Evolutionary conservation across 2,888 invertebrate genomes (phyloP), one percentile per base, ranked within the genome.

Genomic region (Zhuqinia jingwanae): DNA sequence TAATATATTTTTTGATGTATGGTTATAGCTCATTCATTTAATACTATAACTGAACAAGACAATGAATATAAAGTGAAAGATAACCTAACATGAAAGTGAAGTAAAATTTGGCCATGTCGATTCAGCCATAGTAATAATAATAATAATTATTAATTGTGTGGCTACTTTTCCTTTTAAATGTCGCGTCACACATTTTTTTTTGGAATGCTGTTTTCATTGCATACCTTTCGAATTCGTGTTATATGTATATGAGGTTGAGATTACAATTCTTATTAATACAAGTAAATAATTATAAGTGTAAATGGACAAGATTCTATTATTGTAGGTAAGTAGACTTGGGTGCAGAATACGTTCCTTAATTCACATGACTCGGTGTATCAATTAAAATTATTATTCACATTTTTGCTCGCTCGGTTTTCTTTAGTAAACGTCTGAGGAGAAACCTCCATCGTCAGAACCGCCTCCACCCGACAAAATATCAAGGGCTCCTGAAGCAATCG

Each of bases 381-480:
- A 47, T 68, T 50, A 25, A 47, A 11, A 1, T 5, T 5, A n/a
- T 42, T n/a, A n/a, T n/a, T n/a, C n/a, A n/a, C n/a, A n/a, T n/a
- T n/a, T n/a, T n/a, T n/a, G n/a, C n/a, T n/a, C n/a, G n/a, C n/a
- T n/a, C n/a, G n/a, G n/a, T n/a, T n/a, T n/a, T n/a, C n/a, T 73
- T 87, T 86, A 90, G 75, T 90, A 90, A 47, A 90, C 88, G 80
- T 90, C 90, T n/a, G 89, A 89, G 13, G 89, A 89, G 79, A 90
- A 90, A 85, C 90, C 90, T n/a, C 90, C 90, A 63, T 90, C 90
- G 73, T 90, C 89, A 6, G 89, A 89, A 30, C 87, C 89, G 17
- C 87, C 89, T 27, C 89, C 89, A 20, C 88, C 87, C 1, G 89
- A 89, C 10, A 89, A 76, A 58, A 89, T 88, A 79, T 89, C 89